Base-by-base conservation (phyloP, 2,797 vertebrate species). In the Xenopus petersii region DNA sequence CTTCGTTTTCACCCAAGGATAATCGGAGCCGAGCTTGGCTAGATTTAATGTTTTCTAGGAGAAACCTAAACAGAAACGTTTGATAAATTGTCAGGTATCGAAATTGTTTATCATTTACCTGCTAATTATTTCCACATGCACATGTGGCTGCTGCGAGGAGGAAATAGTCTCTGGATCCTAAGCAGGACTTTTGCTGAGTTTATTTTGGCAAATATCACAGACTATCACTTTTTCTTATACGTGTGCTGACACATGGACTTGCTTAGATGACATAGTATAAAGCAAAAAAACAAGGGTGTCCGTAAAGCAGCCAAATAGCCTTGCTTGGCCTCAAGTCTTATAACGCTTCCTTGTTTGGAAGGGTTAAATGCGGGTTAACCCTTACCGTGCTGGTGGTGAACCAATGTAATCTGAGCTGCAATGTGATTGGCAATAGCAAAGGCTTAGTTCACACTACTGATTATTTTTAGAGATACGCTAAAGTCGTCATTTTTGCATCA, bases 91-190 rank as follows among this genome's bases (percentile, higher is more conserved):
- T 83, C 71, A 73, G 48, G 61, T 78, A 76, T 83, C 60, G 71
- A 59, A 79, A 81, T 83, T 79, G 74, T 84, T 81, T 84, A 85
- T 86, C 84, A 87, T 88, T 87, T 92, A 94, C 91, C 88, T 94
- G 86, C 80, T 92, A 90, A 92, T 89, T 88, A 85, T 88, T 93
- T 91, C 88, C 88, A 90, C 88, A 73, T 83, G 83, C 58, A 84
- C 74, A 83, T 88, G 83, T 84, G 83, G 82, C 85, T 86, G 67
- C 80, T 81, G 73, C 83, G 86, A 84, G 79, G 90, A 92, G 91
- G 77, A 90, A 86, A 84, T 87, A 84, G 82, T 91, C 86, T 75
- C 86, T 84, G 80, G 77, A 84, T 90, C 89, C 91, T 88, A 84
- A 87, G 86, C 87, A 89, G 84, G 88, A 82, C 81, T 83, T 73